A percentile compares a stretch with the other conserved stretches of the same genome.
Conservation (phyloP, 1,140 invertebrate species). For the Periplaneta americana region DNA sequence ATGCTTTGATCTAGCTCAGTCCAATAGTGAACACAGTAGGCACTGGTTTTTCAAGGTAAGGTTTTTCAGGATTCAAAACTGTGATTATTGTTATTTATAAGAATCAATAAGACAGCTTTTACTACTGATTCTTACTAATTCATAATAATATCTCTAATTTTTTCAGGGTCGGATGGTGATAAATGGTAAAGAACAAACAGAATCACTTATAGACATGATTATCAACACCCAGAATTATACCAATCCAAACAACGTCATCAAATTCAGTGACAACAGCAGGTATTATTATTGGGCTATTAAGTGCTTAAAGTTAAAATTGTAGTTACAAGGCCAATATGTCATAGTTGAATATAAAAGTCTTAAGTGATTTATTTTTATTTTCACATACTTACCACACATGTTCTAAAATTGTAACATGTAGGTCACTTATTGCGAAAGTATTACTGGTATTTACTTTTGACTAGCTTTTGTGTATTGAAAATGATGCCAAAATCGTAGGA, state of each 20-base stretch:
- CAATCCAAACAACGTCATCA: conserved; percentile 94
- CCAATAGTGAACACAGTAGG: conserved; percentile 90
- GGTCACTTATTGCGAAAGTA: too few relatives aligned
- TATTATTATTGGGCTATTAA: too few relatives aligned
- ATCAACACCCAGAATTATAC: conserved; percentile 80
- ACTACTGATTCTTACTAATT: not conserved
- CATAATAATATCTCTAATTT: not conserved
- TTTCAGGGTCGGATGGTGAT: conserved; percentile 80
- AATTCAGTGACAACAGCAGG: conserved; percentile 96
- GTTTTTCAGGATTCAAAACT: not conserved
- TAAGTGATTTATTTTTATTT: too few relatives aligned
- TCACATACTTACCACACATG: too few relatives aligned
- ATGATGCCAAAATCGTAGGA: too few relatives aligned
- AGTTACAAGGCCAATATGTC: too few relatives aligned
- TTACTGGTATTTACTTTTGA: too few relatives aligned
- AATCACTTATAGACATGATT: conserved; percentile 90
- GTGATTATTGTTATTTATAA: conserved; percentile 36
- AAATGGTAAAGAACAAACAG: conserved; percentile 68
- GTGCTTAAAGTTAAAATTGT: too few relatives aligned
- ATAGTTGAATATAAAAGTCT: too few relatives aligned
- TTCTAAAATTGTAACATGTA: too few relatives aligned
- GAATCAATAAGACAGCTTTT: not conserved
- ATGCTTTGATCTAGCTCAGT: conserved; percentile 97
- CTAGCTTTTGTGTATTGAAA: too few relatives aligned
- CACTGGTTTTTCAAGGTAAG: conserved; percentile 84